These are phyloP conservation scores for Aramus guarauna DNA, from an alignment of 2,113 vertebrate species.

Conservation along the genomic window DNA sequence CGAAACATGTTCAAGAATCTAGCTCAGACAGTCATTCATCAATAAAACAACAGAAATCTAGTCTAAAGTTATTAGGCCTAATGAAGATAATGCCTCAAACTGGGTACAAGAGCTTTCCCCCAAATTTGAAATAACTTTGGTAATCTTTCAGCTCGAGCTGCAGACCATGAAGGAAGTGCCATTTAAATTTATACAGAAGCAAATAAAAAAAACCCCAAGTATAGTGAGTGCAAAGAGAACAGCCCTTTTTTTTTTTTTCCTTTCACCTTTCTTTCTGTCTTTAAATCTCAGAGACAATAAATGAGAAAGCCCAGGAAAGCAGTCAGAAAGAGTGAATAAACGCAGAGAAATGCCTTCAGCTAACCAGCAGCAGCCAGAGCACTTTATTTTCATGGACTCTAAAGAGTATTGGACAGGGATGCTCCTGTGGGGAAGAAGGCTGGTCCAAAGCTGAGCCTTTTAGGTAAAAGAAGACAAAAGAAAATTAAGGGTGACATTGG, in stretches of 20 bases:
- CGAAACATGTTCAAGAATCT: accelerated
- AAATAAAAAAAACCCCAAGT: not conserved
- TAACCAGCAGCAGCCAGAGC: constrained; percentile 7
- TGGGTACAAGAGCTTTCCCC: not conserved
- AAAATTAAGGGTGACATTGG: constrained; percentile 19
- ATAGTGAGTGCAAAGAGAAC: not conserved
- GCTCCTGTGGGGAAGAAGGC: not conserved
- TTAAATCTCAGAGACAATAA: not conserved
- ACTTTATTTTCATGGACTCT: constrained; percentile 14
- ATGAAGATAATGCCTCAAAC: not conserved
- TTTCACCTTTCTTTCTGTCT: not conserved
- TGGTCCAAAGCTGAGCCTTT: not conserved
- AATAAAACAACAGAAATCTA: not conserved
- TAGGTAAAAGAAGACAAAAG: not conserved
- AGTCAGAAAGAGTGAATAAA: not conserved
- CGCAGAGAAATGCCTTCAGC: constrained; percentile 32
- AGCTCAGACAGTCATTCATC: not conserved
- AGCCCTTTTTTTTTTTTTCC: not conserved
- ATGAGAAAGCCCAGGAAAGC: not conserved
- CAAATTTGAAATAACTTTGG: not conserved
- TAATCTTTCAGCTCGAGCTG: not conserved
- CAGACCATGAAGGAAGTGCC: not conserved
- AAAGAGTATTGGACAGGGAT: constrained; percentile 34
- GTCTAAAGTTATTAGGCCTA: not conserved
- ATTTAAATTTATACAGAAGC: not conserved